Conservation (phyloP, 2,113 vertebrate genomes). For the Clarias magur region DNA sequence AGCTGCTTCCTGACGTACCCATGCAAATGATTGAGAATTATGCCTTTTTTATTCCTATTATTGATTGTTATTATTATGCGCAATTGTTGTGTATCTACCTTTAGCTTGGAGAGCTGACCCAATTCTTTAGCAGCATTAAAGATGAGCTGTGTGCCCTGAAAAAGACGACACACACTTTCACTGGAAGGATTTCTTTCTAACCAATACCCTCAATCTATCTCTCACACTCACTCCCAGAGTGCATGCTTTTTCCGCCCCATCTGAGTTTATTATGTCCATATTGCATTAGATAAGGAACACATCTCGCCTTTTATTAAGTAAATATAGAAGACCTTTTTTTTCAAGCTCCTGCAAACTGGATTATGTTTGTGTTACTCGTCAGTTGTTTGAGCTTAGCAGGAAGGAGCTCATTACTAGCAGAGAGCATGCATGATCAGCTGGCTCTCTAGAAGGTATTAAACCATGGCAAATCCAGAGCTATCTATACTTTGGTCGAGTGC, state of each 20-base stretch:
- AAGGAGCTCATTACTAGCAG: not conserved
- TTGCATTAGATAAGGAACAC: not conserved
- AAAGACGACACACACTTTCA: constrained; percentile 6
- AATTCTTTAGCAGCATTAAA: constrained; percentile 96
- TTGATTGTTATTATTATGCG: not conserved
- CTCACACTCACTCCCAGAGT: constrained; percentile 27
- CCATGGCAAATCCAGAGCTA: not conserved
- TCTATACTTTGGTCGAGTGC: not conserved
- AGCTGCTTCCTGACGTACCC: not conserved
- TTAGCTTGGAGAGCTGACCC: constrained; percentile 94
- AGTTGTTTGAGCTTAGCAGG: not conserved
- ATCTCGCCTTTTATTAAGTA: not conserved
- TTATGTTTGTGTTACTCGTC: not conserved
- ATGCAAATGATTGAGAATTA: not conserved
- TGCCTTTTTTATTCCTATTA: not conserved
- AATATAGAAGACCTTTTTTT: not conserved
- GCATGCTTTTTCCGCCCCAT: not conserved
- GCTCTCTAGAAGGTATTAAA: not conserved
- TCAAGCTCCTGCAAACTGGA: not conserved
- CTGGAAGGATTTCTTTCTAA: not conserved
- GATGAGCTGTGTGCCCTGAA: constrained; percentile 95
- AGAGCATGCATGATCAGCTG: not conserved
- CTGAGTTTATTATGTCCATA: not conserved
- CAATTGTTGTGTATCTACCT: constrained; percentile 68
- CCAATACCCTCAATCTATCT: not conserved